Base-by-base conservation (phyloP, 2,113 vertebrate species). In the Copsychus sechellarum region DNA sequence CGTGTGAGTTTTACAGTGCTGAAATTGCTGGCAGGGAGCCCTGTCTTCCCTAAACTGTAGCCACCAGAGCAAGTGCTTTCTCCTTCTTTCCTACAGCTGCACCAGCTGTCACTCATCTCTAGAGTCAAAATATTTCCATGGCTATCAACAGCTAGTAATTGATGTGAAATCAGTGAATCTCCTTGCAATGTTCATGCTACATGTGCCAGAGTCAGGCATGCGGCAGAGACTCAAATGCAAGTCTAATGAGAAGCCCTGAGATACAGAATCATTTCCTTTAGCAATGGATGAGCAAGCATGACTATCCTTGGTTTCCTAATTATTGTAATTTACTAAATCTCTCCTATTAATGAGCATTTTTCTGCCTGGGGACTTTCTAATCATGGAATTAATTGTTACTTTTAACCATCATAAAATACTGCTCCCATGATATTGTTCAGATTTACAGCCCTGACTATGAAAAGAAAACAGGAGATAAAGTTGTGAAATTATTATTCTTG, bases 71-170 rank as follows among this genome's bases (percentile, higher is more conserved):
- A 87, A 66, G 74, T 90, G 48, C 50, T 50, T 65, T 50, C 38
- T 69, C 79, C 62, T 21, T 62, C 33, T 69, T 83, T 73, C 54
- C 71, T 56, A 28, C 84, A 93, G 73, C 78, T 88, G 76, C 67
- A 83, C 67, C 88, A 93, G 82, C 86, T 93, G 82, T 28, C 82
- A 73, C 51, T 73, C 5, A 2, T 77, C 88, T 92, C 92, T 34
- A 36, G 62, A 93, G 71, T 69, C 42, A 92, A 94, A 94, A 90
- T 73, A 93, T 81, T 95, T 88, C 86, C 67, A n/a, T 81, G 76
- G 80, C 67, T 66, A 90, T 77, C 88, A 74, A 38, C n/a, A 81
- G 64, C 42, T 34, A 45, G 62, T 82, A 95, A 95, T 47, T 80
- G 82, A 93, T 70, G 67, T 58, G 60, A 88, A 89, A 94, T 83